Conservation (phyloP, 2,113 vertebrate genomes). For the Cyprinodon brontotheroides region DNA sequence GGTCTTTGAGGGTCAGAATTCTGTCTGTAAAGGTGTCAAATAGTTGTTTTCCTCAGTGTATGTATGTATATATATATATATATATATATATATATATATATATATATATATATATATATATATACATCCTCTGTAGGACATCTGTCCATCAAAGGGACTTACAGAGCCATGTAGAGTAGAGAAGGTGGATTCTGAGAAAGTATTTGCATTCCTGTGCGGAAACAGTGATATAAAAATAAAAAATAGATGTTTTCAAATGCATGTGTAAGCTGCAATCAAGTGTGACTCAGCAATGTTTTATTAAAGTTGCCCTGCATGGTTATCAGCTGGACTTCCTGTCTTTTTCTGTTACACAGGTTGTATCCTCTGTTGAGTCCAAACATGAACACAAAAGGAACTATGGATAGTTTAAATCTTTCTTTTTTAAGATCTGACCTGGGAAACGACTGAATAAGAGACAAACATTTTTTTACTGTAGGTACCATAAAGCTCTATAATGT, state of each 20-base stretch:
- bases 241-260: neutral
- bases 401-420: slow-evolving; percentile 30
- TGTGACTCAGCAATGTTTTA: neutral
- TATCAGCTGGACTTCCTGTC: slow-evolving; percentile 61
- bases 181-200: no score
- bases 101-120: no score
- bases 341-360: slow-evolving; percentile 20
- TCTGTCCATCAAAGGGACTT: neutral
- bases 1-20: no score
- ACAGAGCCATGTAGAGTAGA: no score
- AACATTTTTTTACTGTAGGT: neutral
- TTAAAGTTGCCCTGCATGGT: slow-evolving; percentile 5
- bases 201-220: neutral
- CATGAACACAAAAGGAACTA: slow-evolving; percentile 41
- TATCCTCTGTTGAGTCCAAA: slow-evolving; percentile 45
- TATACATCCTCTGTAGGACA: neutral
- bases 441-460: neutral
- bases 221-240: neutral
- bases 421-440: neutral
- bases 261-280: neutral
- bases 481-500: no score
- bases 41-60: no score
- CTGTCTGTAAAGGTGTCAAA: no score
- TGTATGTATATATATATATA: no score
- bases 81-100: no score